Conservation (phyloP, 2,113 vertebrate species). For the Leucopsar rothschildi region DNA sequence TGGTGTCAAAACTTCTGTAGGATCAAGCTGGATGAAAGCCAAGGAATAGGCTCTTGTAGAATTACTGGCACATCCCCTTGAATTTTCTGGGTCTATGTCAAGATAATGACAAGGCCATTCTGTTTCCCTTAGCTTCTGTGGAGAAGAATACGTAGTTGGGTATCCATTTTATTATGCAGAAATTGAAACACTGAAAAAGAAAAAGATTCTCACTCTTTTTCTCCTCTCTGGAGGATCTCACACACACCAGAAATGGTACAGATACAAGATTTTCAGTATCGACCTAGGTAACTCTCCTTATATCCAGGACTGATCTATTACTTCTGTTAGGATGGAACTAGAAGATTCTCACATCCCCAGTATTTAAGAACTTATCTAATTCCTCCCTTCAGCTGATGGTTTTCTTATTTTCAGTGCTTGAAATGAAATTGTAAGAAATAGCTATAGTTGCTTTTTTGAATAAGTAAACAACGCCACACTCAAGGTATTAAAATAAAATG, state of each 20-base stretch:
- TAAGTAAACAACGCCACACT: background rate
- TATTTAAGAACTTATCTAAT: background rate
- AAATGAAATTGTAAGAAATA: background rate
- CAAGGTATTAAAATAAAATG: background rate
- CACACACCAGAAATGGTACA: background rate
- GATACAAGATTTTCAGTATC: background rate
- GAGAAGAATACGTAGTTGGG: background rate
- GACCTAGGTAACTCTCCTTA: background rate
- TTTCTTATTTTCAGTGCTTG: background rate
- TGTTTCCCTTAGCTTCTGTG: constrained; percentile 50
- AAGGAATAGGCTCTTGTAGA: constrained; percentile 56
- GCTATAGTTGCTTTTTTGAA: background rate
- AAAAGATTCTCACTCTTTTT: background rate
- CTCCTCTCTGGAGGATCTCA: background rate
- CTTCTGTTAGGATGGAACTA: background rate
- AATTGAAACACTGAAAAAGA: background rate
- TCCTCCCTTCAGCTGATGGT: background rate
- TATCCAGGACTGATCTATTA: background rate
- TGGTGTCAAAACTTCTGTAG: constrained; percentile 63
- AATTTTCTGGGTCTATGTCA: constrained; percentile 67
- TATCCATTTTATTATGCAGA: constrained; percentile 13
- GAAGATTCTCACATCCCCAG: background rate
- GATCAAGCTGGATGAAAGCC: constrained; percentile 57
- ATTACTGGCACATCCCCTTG: constrained; percentile 59
- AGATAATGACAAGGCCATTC: constrained; percentile 68